Conservation (phyloP, 2,113 vertebrate genomes). For the Puntigrus tetrazona region DNA sequence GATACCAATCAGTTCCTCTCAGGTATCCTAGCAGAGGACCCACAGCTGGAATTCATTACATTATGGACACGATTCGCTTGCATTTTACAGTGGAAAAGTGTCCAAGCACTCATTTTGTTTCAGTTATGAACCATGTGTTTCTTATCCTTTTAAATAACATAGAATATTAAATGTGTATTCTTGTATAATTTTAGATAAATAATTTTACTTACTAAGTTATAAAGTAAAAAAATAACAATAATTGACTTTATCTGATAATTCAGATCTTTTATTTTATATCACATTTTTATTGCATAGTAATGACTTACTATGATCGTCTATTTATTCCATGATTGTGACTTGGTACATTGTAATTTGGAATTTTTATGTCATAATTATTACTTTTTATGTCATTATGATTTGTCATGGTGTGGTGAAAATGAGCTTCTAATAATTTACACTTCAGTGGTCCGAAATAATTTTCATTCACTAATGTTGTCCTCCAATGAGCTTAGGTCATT, state of each 20-base stretch:
- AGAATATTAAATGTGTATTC: no score
- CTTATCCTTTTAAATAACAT: no score
- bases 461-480: background rate
- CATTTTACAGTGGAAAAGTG: no score
- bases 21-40: background rate
- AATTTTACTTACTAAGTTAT: no score
- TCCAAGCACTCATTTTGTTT: no score
- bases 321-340: background rate
- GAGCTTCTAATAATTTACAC: background rate
- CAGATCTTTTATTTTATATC: no score
- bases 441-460: background rate
- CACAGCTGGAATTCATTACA: background rate
- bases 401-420: background rate
- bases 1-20: background rate
- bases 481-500: constrained; percentile 8
- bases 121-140: no score
- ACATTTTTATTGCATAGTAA: background rate
- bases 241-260: no score
- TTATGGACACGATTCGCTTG: background rate
- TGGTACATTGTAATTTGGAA: background rate
- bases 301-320: background rate
- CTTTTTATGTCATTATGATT: background rate
- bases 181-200: no score
- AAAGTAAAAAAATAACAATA: no score
- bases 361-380: background rate